Base-by-base conservation (phyloP, 2,797 vertebrate species). In the Ceyx erithaca region DNA sequence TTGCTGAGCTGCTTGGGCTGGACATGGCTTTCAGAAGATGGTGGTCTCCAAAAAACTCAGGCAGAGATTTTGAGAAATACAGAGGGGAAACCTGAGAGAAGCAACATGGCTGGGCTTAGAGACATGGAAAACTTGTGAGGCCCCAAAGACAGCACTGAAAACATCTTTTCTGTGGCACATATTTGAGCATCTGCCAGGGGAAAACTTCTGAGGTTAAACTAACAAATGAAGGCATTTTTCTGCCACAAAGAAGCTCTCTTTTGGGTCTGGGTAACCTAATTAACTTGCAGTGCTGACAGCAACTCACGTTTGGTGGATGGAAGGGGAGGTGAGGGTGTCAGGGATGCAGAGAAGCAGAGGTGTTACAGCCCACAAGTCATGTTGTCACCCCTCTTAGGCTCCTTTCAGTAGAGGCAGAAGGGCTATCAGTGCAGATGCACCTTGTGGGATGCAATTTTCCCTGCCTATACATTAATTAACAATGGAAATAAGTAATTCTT, bases 141-240 rank as follows among this genome's bases (percentile, higher is more conserved):
- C 35, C 52, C 55, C 5, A 2, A 80, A 87, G 62, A 62, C 21
- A 35, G 66, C 41, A 52, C 7, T 28, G 76, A 95, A 92, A 89
- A 58, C 33, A 14, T 75, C 0, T 3, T 14, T 95, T 49, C 70
- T 45, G 5, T 37, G 57, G 84, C 77, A 92, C 52, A 48, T 92
- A 94, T 46, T 89, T 96, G 95, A 96, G 57, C 63, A 55, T 33
- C 40, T 87, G 78, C 91, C 93, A 97, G 81, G 22, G 49, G 63
- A 55, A 87, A 95, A 72, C 62, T 95, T 88, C 81, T 67, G 84
- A 64, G 82, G 45, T 92, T 62, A 84, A 91, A 30, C 75, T 68
- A 75, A 82, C 45, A 94, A 93, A 85, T 2, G 5, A 59, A 73
- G 51, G 26, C 66, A 83, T 92, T 91, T 90, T 71, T 93, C 79